phyloP scores from a whole-genome alignment of 2,888 invertebrate species.

The Antheraea yamamai region DNA sequence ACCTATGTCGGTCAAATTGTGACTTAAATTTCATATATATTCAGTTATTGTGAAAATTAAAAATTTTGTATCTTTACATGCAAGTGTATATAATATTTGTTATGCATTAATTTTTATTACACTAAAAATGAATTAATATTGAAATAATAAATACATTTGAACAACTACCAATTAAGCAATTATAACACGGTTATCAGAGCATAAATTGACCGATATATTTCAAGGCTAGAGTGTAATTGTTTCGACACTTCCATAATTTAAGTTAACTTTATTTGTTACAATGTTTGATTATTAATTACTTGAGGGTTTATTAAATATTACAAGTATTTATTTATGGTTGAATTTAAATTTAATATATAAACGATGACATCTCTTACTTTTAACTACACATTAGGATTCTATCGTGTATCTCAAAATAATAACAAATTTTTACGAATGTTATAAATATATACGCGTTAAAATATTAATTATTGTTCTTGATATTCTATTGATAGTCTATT shows the following conservation, averaged over 20 bases:
- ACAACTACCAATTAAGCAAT: slow-evolving; percentile 25
- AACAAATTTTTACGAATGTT: background rate
- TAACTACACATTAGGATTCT: background rate
- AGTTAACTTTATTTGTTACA: background rate
- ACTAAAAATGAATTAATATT: background rate
- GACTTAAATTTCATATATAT: slow-evolving; percentile 12
- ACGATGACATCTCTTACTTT: background rate
- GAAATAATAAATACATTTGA: slow-evolving; percentile 10
- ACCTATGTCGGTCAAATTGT: slow-evolving; percentile 23
- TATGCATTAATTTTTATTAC: background rate
- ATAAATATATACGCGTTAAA: too few species aligned
- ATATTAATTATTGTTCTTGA: too few species aligned
- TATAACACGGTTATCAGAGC: slow-evolving; percentile 50
- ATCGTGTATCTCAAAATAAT: background rate
- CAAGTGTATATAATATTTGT: background rate
- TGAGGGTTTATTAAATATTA: background rate
- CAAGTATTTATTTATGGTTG: background rate
- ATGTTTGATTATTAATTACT: background rate
- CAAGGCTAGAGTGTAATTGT: slow-evolving; percentile 45
- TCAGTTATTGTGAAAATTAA: background rate
- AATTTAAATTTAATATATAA: background rate
- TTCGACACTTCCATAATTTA: slow-evolving; percentile 33
- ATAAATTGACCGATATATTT: slow-evolving; percentile 39
- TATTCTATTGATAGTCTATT: too few species aligned
- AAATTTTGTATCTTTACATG: background rate